These are phyloP conservation scores for Aproaerema taeniolella DNA, from an alignment of 2,888 invertebrate genomes.

Conservation along the genomic window DNA sequence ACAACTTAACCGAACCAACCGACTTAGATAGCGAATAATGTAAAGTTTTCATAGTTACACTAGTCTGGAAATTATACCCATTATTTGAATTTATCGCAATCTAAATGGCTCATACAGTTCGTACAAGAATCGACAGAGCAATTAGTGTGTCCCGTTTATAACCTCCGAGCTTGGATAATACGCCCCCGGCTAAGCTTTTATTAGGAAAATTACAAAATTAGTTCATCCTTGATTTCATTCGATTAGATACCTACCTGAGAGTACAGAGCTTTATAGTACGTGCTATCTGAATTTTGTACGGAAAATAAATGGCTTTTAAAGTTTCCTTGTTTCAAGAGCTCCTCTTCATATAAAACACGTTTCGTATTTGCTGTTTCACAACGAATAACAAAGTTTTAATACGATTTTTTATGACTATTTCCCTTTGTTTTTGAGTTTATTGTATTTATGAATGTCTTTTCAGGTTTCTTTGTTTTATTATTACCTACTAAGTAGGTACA, in stretches of 20 bases:
- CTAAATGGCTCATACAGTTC: constrained; percentile 56
- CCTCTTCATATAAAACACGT: constrained; percentile 40
- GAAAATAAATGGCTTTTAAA: constrained; percentile 39
- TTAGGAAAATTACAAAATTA: constrained; percentile 62
- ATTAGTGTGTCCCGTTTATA: constrained; percentile 55
- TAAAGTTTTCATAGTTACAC: constrained; percentile 26
- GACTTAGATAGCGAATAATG: too few relatives aligned
- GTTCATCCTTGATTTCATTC: constrained; percentile 46
- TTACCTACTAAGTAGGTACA: too few relatives aligned
- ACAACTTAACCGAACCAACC: too few relatives aligned
- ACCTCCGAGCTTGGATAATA: constrained; percentile 37
- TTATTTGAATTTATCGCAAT: constrained; percentile 56
- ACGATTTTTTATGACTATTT: constrained; percentile 41
- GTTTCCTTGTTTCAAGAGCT: constrained; percentile 37
- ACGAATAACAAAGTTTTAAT: constrained; percentile 40
- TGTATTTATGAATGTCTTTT: too few relatives aligned
- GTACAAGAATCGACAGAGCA: constrained; percentile 49
- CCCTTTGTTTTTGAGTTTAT: too few relatives aligned
- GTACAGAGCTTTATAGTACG: constrained; percentile 45
- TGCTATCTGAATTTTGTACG: constrained; percentile 34
- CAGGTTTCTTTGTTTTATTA: not conserved
- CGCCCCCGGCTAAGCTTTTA: constrained; percentile 59
- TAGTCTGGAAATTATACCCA: constrained; percentile 37
- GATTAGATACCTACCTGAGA: constrained; percentile 50
- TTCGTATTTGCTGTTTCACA: constrained; percentile 31